A percentile compares a stretch with the other conserved stretches of the same genome.
phyloP scores from a whole-genome alignment of 2,113 vertebrate species.

The Pristiophorus japonicus region DNA sequence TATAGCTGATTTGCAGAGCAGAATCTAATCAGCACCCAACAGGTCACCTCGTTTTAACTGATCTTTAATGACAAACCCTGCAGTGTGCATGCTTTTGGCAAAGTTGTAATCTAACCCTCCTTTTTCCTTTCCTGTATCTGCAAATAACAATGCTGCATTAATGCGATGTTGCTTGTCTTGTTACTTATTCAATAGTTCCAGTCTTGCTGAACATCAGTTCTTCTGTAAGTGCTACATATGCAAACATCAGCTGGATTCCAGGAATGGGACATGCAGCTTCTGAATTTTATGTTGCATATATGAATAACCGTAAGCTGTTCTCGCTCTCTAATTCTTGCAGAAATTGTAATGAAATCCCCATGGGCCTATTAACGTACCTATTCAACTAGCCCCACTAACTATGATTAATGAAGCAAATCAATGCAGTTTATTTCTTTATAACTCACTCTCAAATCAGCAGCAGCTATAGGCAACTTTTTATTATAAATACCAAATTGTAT shows the following conservation, averaged over 20 bases:
- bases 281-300: slow-evolving; percentile 55
- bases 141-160: slow-evolving; percentile 44
- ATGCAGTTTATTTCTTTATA: slow-evolving; percentile 31
- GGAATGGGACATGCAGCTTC: slow-evolving; percentile 49
- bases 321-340: slow-evolving; percentile 40
- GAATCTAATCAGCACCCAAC: slow-evolving; percentile 10
- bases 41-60: neutral
- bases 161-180: slow-evolving; percentile 45
- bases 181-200: slow-evolving; percentile 45
- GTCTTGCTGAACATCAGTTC: slow-evolving; percentile 52
- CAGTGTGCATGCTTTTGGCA: slow-evolving; percentile 12
- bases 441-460: slow-evolving; percentile 11
- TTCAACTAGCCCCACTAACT: slow-evolving; percentile 13
- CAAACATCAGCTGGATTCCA: slow-evolving; percentile 61
- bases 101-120: slow-evolving; percentile 31
- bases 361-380: slow-evolving; percentile 27
- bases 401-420: slow-evolving; percentile 34
- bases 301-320: slow-evolving; percentile 54
- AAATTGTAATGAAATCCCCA: slow-evolving; percentile 28
- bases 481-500: neutral
- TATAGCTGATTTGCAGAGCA: slow-evolving; percentile 17
- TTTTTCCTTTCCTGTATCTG: slow-evolving; percentile 10
- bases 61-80: slow-evolving; percentile 28
- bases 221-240: slow-evolving; percentile 53
- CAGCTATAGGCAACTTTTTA: neutral